Conservation (phyloP, 2,113 vertebrate genomes). For the Elaphurus davidianus region DNA sequence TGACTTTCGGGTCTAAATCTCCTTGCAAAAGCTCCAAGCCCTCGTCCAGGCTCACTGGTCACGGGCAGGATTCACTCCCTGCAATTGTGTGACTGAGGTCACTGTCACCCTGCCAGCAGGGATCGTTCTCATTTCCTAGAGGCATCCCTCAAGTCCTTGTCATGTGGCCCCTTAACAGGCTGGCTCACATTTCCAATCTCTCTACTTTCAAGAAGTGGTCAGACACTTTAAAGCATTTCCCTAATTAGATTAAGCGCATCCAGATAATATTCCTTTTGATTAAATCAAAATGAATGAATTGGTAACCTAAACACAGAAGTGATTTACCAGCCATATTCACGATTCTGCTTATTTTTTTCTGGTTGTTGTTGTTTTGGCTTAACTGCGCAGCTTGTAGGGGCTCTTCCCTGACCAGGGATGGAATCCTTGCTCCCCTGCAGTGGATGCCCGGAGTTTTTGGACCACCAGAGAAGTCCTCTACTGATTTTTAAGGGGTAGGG, state of each 20-base stretch:
- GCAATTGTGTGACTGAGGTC: neutral
- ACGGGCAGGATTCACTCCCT: neutral
- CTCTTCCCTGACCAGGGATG: neutral
- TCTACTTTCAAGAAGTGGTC: neutral
- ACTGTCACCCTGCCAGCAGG: neutral
- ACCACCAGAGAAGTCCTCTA: neutral
- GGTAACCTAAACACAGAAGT: neutral
- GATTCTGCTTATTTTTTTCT: neutral
- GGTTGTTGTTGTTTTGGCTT: neutral
- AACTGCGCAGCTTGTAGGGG: neutral
- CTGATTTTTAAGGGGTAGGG: neutral
- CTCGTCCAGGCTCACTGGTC: neutral
- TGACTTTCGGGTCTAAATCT: neutral
- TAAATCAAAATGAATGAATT: neutral
- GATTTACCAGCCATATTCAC: neutral
- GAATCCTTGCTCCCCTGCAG: neutral
- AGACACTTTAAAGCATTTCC: neutral
- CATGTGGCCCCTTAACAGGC: rapidly evolving
- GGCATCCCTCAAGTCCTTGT: neutral
- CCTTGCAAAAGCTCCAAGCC: neutral
- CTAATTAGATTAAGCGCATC: neutral
- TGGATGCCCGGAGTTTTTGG: neutral
- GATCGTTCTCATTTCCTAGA: neutral
- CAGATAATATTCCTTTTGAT: neutral
- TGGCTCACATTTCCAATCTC: neutral